Conservation (phyloP, 2,888 invertebrate species). For the Temnothorax ravouxi region DNA sequence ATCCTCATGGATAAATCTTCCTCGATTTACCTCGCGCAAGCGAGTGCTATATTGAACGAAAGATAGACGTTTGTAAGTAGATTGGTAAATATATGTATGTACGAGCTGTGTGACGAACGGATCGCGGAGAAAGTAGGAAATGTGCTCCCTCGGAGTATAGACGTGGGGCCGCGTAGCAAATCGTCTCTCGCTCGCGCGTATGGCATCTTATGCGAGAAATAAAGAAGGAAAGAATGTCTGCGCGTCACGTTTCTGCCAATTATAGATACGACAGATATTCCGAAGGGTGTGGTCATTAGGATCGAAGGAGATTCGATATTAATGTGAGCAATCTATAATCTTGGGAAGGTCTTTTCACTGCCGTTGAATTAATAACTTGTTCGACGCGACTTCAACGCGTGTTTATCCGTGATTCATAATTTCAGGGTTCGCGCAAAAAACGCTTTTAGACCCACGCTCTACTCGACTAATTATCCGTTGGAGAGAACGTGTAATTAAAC, state of each 20-base stretch:
- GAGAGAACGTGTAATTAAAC: conserved; percentile 65
- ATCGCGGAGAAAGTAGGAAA: conserved; percentile 79
- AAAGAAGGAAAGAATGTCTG: not conserved
- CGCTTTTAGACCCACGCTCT: not conserved
- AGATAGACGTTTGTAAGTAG: conserved; percentile 32
- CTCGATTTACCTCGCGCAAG: conserved; percentile 21
- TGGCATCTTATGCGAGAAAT: conserved; percentile 12
- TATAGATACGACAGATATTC: not conserved
- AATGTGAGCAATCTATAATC: not conserved
- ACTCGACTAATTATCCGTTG: conserved; percentile 62
- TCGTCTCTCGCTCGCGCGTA: conserved; percentile 24
- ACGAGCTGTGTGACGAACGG: conserved; percentile 46
- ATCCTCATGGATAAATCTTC: conserved; percentile 24
- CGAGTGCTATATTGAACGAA: not conserved
- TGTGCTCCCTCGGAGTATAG: conserved; percentile 68
- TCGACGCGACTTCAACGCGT: not conserved
- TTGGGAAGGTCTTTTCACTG: not conserved
- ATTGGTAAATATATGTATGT: conserved; percentile 49
- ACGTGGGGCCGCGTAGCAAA: conserved; percentile 48
- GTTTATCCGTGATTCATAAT: not conserved
- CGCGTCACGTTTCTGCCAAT: not conserved
- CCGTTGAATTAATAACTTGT: not conserved
- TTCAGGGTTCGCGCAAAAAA: not conserved
- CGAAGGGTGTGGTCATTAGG: not conserved
- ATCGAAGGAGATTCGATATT: not conserved